Percentiles rank a stretch among this genome's conserved stretches.
Conservation (phyloP, 1,140 invertebrate species). For the Eurytemora carolleeae region DNA sequence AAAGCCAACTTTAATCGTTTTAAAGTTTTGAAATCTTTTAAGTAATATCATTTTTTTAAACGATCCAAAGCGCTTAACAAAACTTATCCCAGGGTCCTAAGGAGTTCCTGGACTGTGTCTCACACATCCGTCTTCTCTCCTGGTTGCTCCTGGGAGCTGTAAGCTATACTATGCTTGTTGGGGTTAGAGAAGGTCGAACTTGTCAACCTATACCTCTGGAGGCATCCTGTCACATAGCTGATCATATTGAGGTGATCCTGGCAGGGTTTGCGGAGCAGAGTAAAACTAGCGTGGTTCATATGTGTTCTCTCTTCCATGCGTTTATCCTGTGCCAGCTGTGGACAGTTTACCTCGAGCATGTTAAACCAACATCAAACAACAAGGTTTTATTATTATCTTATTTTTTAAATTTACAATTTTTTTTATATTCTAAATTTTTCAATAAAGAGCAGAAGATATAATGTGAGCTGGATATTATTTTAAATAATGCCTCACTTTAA, state of each 20-base stretch:
- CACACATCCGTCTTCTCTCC: conserved; percentile 75
- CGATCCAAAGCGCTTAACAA: too few relatives aligned
- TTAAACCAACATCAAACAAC: conserved; percentile 30
- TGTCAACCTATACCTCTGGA: conserved; percentile 85
- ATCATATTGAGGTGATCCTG: conserved; percentile 76
- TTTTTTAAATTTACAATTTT: too few relatives aligned
- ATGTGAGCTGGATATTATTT: too few relatives aligned
- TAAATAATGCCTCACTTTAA: too few relatives aligned
- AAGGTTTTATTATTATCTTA: conserved; percentile 34
- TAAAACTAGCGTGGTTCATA: conserved; percentile 68
- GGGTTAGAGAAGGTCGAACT: conserved; percentile 19
- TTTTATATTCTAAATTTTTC: too few relatives aligned
- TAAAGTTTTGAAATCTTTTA: conserved; percentile 1
- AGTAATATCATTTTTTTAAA: too few relatives aligned
- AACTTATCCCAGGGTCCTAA: conserved; percentile 41
- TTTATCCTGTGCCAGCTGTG: conserved; percentile 58
- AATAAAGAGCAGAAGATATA: too few relatives aligned
- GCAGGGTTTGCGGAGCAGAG: conserved; percentile 90
- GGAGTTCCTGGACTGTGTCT: conserved; percentile 86
- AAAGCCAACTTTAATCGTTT: too few relatives aligned
- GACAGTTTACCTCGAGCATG: conserved; percentile 92
- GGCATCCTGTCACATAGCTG: conserved; percentile 81
- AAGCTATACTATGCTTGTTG: conserved; percentile 18
- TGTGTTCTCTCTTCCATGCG: conserved; percentile 55
- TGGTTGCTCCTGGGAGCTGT: conserved; percentile 80